phyloP scores from a whole-genome alignment of 2,888 invertebrate species.

The Aphelenchoides bicaudatus region DNA sequence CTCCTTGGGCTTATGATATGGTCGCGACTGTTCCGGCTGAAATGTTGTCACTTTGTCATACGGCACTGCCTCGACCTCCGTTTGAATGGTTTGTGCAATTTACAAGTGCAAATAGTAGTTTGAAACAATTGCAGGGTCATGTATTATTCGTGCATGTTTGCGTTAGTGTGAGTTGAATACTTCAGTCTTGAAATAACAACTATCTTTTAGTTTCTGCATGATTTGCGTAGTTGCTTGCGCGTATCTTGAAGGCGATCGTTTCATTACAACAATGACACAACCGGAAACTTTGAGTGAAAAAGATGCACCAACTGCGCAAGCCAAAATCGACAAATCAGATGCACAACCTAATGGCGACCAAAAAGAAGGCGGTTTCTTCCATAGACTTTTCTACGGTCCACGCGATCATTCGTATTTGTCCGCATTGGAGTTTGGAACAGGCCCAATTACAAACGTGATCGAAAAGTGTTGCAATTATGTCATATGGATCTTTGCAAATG shows the following conservation, averaged over 20 bases:
- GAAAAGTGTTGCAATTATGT: background rate
- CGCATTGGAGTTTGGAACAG: background rate
- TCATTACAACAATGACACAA: conserved; percentile 50
- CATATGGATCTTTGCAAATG: background rate
- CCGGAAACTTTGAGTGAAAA: conserved; percentile 12
- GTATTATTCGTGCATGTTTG: conserved; percentile 14
- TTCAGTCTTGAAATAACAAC: background rate
- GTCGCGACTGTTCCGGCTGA: conserved; percentile 68
- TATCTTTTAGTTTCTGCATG: conserved; percentile 54
- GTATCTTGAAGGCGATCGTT: conserved; percentile 60
- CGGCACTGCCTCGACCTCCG: conserved; percentile 71
- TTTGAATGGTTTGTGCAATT: conserved; percentile 76
- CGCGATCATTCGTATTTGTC: too few species aligned
- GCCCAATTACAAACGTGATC: background rate
- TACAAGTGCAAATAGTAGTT: conserved; percentile 59
- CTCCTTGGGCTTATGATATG: conserved; percentile 67
- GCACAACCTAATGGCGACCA: too few species aligned
- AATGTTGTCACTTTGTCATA: conserved; percentile 70
- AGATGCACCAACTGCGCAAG: background rate
- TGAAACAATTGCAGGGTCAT: background rate
- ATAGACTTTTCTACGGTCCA: background rate
- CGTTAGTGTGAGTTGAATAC: conserved; percentile 43
- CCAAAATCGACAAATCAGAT: conserved; percentile 4
- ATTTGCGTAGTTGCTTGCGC: conserved; percentile 59
- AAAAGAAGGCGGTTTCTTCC: too few species aligned